phyloP scores from a whole-genome alignment of 2,797 vertebrate species.

The Chaetodon trifasciatus region DNA sequence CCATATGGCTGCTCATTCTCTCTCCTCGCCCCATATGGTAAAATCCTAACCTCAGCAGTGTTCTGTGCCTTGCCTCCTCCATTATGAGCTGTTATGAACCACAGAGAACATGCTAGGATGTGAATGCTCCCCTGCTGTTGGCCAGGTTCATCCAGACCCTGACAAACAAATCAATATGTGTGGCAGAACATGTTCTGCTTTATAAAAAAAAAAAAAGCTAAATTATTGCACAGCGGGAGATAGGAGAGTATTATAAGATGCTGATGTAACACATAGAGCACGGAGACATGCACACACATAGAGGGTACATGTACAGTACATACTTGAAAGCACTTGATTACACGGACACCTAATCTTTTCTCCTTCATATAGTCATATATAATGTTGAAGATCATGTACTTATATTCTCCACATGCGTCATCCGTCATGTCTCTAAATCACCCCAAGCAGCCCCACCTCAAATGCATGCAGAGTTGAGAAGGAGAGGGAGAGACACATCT shows the following conservation, averaged over 20 bases:
- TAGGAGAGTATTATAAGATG: conserved; percentile 19
- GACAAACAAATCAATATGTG: conserved; percentile 77
- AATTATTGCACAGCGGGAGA: conserved; percentile 33
- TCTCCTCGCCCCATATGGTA: conserved; percentile 49
- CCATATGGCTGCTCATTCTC: conserved; percentile 54
- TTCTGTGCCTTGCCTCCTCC: conserved; percentile 45
- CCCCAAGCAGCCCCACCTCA: conserved; percentile 21
- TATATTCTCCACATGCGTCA: conserved; percentile 16
- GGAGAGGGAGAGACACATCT: conserved; percentile 37
- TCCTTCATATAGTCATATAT: background rate
- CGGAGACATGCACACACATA: conserved; percentile 18
- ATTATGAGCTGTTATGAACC: conserved; percentile 61
- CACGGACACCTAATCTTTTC: background rate
- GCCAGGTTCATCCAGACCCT: conserved; percentile 71
- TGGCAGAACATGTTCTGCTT: conserved; percentile 50
- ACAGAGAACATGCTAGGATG: conserved; percentile 61
- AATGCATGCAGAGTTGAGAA: conserved; percentile 11
- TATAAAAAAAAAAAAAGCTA: conserved; percentile 4
- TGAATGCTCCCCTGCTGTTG: conserved; percentile 78
- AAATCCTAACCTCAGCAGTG: conserved; percentile 54
- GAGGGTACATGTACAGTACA: background rate
- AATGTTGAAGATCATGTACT: conserved; percentile 10
- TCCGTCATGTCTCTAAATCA: conserved; percentile 36
- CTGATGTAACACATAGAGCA: conserved; percentile 17
- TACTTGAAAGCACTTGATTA: conserved; percentile 8